Evolutionary conservation across 2,113 vertebrate genomes (phyloP).

Genomic region (Caranx ignobilis): DNA sequence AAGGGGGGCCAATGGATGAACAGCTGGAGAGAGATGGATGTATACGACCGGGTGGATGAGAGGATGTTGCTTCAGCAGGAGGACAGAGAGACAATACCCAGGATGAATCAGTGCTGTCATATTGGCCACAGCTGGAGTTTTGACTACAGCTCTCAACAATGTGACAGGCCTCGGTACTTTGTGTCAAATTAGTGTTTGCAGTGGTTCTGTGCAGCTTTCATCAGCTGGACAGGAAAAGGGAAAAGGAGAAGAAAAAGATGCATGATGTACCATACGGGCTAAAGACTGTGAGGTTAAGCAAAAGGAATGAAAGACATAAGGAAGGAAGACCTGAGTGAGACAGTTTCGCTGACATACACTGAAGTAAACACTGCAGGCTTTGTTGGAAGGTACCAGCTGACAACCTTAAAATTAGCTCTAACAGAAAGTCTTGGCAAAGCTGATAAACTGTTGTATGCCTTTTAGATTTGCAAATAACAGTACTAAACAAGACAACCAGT

Average conservation of each 20-base stretch:
- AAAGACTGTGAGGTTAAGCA: background rate
- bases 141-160: conserved; percentile 73
- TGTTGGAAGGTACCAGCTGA: conserved; percentile 27
- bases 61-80: background rate
- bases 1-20: background rate
- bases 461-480: conserved; percentile 16
- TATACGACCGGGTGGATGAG: background rate
- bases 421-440: background rate
- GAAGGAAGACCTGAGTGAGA: conserved; percentile 2
- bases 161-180: conserved; percentile 75
- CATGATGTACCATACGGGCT: conserved; percentile 23
- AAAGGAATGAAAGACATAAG: background rate
- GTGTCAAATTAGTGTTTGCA: conserved; percentile 74
- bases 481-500: background rate
- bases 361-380: conserved; percentile 13
- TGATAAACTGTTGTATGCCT: conserved; percentile 6
- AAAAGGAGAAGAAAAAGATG: conserved; percentile 5
- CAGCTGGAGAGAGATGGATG: background rate
- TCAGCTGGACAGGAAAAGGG: conserved; percentile 70
- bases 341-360: conserved; percentile 35
- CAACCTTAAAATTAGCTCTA: background rate
- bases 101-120: conserved; percentile 50
- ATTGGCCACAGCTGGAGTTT: conserved; percentile 70
- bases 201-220: conserved; percentile 75
- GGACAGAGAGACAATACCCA: conserved; percentile 14